phyloP scores from a whole-genome alignment of 2,888 invertebrate species.

The Ephialtes manifestator region DNA sequence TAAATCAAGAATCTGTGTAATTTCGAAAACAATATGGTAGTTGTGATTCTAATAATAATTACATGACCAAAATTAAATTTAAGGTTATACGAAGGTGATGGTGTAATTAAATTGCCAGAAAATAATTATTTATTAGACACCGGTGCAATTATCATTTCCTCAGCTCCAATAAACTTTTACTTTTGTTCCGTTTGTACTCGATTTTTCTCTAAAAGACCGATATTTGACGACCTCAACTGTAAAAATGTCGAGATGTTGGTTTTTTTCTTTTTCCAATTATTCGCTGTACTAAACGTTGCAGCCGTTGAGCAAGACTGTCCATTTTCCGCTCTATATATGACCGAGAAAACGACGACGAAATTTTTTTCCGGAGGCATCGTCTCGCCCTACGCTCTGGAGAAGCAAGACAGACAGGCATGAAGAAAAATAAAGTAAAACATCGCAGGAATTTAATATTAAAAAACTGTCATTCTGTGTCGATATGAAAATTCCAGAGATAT shows the following conservation, averaged over 20 bases:
- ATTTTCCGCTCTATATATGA: conserved; percentile 25
- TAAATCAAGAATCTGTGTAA: no score
- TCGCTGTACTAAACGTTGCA: background rate
- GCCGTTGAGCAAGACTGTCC: background rate
- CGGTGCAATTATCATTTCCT: background rate
- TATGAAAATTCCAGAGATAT: conserved; percentile 85
- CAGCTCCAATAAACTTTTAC: background rate
- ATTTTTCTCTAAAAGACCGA: background rate
- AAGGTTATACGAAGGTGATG: background rate
- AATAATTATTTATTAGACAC: background rate
- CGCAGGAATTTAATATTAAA: conserved; percentile 85
- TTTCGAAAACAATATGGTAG: background rate
- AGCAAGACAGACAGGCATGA: conserved; percentile 37
- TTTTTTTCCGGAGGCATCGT: conserved; percentile 42
- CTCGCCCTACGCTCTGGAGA: conserved; percentile 22
- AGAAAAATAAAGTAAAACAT: conserved; percentile 64
- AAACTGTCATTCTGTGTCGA: conserved; percentile 85
- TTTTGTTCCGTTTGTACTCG: background rate
- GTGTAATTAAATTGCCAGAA: background rate
- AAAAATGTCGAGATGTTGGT: background rate
- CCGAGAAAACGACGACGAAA: conserved; percentile 25
- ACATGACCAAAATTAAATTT: background rate
- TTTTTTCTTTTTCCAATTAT: conserved; percentile 10
- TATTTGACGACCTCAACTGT: background rate
- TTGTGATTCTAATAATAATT: no score